Percentiles rank a stretch among this genome's conserved stretches.
phyloP scores from a whole-genome alignment of 1,140 invertebrate genomes.

The Bombyx mori region ASM3026992v2 NC_085110.1:5229501-5230000 shows the following conservation, averaged over 20 bases:
- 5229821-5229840: neutral
- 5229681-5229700: too few relatives aligned
- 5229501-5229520: too few relatives aligned
- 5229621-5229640: too few relatives aligned
- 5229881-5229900: constrained; percentile 50
- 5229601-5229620: too few relatives aligned
- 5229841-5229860: constrained; percentile 3
- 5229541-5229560: too few relatives aligned
- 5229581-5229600: too few relatives aligned
- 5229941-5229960: constrained; percentile 17
- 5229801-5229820: constrained; percentile 1
- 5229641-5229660: too few relatives aligned
- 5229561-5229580: too few relatives aligned
- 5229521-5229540: too few relatives aligned
- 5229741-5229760: neutral
- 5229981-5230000: constrained; percentile 11
- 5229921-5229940: constrained; percentile 21
- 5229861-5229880: constrained; percentile 32
- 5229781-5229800: neutral
- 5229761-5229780: neutral
- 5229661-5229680: too few relatives aligned
- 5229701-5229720: too few relatives aligned
- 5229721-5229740: too few relatives aligned
- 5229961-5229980: constrained; percentile 21
- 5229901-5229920: constrained; percentile 13